A percentile compares a stretch with the other conserved stretches of the same genome.
These are phyloP conservation scores for Nebria brevicollis DNA, from an alignment of 2,888 invertebrate species.

Conservation along the genomic window DNA sequence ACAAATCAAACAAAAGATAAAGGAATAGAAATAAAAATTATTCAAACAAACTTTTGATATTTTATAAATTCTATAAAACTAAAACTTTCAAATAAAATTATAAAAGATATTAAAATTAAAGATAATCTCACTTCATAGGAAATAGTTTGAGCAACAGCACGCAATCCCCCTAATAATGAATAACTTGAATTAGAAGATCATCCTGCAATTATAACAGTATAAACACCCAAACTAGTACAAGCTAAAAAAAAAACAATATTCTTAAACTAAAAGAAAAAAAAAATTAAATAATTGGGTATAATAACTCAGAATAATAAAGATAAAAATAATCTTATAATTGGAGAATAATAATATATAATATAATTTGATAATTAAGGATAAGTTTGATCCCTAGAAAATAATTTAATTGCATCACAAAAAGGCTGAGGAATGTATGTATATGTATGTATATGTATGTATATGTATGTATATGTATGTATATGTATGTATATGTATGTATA, in stretches of 20 bases:
- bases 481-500: no score
- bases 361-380: constrained; percentile 58
- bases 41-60: constrained; percentile 67
- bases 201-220: constrained; percentile 71
- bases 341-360: constrained; percentile 69
- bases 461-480: no score
- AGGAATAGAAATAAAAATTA: constrained; percentile 68
- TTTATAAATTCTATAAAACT: constrained; percentile 65
- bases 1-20: constrained; percentile 60
- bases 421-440: constrained; percentile 74
- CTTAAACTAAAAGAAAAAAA: constrained; percentile 70
- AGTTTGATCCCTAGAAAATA: constrained; percentile 74
- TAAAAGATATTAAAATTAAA: constrained; percentile 71
- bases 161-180: constrained; percentile 73
- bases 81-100: constrained; percentile 69
- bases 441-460: no score
- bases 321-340: constrained; percentile 69
- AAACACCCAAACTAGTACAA: constrained; percentile 72
- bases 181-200: constrained; percentile 80
- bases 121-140: constrained; percentile 79
- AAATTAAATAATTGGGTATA: constrained; percentile 69
- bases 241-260: no score
- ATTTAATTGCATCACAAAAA: constrained; percentile 78
- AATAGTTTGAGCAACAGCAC: constrained; percentile 77
- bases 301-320: no score